Evolutionary conservation across 2,888 invertebrate genomes (phyloP).

Genomic region (Thereva unica): DNA sequence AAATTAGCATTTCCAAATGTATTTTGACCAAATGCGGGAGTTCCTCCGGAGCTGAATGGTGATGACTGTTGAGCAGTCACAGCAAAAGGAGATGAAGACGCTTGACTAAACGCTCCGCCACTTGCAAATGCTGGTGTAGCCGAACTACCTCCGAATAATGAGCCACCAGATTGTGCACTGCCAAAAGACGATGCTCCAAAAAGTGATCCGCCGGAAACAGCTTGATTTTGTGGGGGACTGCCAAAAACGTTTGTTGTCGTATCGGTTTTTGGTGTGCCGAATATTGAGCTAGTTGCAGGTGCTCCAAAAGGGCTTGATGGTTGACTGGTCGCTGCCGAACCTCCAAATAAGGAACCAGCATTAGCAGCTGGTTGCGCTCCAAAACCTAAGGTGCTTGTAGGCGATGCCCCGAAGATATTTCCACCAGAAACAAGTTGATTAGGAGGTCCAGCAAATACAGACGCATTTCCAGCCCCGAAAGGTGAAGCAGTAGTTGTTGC

Average conservation of each 20-base stretch:
- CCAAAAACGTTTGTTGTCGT: slow-evolving; percentile 37
- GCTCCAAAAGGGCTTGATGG: slow-evolving; percentile 22
- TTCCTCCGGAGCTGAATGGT: slow-evolving; percentile 20
- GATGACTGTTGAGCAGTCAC: slow-evolving; percentile 28
- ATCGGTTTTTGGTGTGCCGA: slow-evolving; percentile 13
- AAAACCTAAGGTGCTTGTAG: slow-evolving; percentile 7
- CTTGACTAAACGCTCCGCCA: slow-evolving; percentile 17
- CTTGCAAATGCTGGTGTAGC: slow-evolving; percentile 1
- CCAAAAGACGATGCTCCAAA: slow-evolving; percentile 44
- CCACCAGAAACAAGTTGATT: slow-evolving; percentile 40
- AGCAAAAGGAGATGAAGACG: slow-evolving; percentile 41
- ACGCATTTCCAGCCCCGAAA: slow-evolving; percentile 1
- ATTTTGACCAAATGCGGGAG: slow-evolving; percentile 22
- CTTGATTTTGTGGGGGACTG: not conserved
- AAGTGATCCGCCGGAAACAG: slow-evolving; percentile 44
- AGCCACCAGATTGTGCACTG: not conserved
- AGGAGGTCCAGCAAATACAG: slow-evolving; percentile 9
- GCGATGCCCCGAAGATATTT: slow-evolving; percentile 45
- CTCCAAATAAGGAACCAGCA: slow-evolving; percentile 24
- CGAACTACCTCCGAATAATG: not conserved
- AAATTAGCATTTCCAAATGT: slow-evolving; percentile 5
- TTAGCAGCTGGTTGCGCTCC: slow-evolving; percentile 1
- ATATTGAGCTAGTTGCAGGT: not conserved
- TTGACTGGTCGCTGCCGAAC: slow-evolving; percentile 11
- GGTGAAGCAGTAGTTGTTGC: slow-evolving; percentile 24